Base-by-base conservation (phyloP, 2,888 invertebrate species). In the Coenonympha glycerion region DNA sequence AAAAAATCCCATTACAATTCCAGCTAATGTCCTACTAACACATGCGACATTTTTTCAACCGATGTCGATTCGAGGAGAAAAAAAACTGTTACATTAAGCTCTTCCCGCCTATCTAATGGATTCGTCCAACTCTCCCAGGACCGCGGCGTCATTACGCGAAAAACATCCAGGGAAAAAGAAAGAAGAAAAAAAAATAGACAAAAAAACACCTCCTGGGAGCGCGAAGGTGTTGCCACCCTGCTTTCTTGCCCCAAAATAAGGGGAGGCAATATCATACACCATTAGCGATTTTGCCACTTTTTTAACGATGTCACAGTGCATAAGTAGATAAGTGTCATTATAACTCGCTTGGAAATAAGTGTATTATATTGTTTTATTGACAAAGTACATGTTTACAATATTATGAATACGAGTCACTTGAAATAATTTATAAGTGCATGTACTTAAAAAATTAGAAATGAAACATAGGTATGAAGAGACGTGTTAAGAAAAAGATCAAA, bases 211-310 rank as follows among this genome's bases (percentile, higher is more conserved):
- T 85, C 86, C 66, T 80, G 81, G 81, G 86, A 85, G 80, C 70
- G 66, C 70, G 73, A 80, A 85, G 86, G 86, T 86, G 86, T 80
- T 77, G 68, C 85, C 83, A 80, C 85, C 85, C 84, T 74, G 73
- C 79, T 79, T 80, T 78, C 82, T 83, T 84, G 76, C 84, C 81
- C 84, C 67, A 76, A 73, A 77, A 75, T 75, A 65, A 77, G 77
- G 86, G 86, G 86, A 87, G 84, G 88, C 88, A 89, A 89, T 89
- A 89, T 88, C 87, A 88, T 87, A 87, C 87, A 84, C 88, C 88
- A 88, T 88, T 88, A 87, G 83, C 87, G 81, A 87, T 87, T 86
- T 87, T 75, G 77, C 70, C 80, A 83, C 79, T 87, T 88, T 86
- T 87, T 87, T 87, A 85, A 86, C 86, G 80, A 77, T 84, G 86